Evolutionary conservation across 35 echinoderm and acorn worm species (phyloP).

Genomic region (Acanthaster planci): DNA sequence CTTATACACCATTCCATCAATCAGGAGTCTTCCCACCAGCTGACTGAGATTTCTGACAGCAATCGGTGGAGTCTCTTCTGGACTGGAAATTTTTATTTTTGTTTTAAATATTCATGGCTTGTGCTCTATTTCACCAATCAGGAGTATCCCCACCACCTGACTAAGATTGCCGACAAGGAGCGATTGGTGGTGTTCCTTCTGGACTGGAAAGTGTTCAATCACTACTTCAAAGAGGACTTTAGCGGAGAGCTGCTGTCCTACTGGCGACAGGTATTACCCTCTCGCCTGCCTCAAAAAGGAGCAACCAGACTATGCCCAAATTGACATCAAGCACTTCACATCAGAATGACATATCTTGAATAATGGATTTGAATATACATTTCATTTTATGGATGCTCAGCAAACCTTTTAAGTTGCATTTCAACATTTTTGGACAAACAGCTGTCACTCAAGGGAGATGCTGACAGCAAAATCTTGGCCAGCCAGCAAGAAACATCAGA

Average conservation of each 20-base stretch:
- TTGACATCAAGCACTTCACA: neutral
- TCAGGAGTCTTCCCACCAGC: constrained; percentile 91
- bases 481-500: no score
- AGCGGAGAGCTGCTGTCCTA: constrained; percentile 76
- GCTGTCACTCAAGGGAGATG: no score
- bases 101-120: constrained; percentile 3
- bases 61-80: constrained; percentile 65
- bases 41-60: constrained; percentile 76
- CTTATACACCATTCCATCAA: neutral
- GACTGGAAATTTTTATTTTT: constrained; percentile 73
- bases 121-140: constrained; percentile 21
- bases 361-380: no score
- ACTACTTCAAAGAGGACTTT: constrained; percentile 71
- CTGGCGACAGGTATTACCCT: constrained; percentile 91
- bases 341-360: neutral
- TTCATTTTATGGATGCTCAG: no score
- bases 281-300: neutral
- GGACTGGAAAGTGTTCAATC: constrained; percentile 85
- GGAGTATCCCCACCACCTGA: constrained; percentile 96
- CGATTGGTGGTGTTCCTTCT: constrained; percentile 66
- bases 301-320: neutral
- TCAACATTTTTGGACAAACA: no score
- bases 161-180: constrained; percentile 73
- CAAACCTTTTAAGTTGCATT: no score
- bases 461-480: no score